A percentile compares a stretch with the other conserved stretches of the same genome.
phyloP scores from a whole-genome alignment of 1,140 invertebrate species.

The Trinorchestia longiramus region DNA sequence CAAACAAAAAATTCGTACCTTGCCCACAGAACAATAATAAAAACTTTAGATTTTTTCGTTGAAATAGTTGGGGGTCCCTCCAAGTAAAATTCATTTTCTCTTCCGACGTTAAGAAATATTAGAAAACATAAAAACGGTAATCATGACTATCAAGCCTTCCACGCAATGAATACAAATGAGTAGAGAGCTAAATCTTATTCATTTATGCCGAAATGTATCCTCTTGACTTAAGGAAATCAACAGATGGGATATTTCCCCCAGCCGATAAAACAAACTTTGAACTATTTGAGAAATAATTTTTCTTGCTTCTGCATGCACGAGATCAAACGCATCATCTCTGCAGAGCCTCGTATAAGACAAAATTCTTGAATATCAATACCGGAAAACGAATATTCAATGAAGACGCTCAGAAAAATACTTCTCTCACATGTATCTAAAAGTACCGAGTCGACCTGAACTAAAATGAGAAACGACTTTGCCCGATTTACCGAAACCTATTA shows the following conservation, averaged over 20 bases:
- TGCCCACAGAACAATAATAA: not conserved
- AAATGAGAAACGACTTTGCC: not conserved
- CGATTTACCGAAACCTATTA: not conserved
- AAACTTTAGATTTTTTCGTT: not conserved
- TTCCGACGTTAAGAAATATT: not conserved
- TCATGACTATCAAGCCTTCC: not conserved
- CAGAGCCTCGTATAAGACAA: not conserved
- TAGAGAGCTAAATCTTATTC: not conserved
- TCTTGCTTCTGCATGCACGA: not conserved
- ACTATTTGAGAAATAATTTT: not conserved
- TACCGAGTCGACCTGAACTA: not conserved
- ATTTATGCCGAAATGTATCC: not conserved
- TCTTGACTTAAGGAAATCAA: not conserved
- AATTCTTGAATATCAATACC: not conserved
- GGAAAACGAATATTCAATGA: not conserved
- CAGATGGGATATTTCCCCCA: not conserved
- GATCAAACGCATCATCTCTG: not conserved
- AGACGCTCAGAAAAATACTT: not conserved
- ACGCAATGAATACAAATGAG: conserved; percentile 22
- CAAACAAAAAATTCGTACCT: not conserved
- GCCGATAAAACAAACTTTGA: not conserved
- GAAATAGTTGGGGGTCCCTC: not conserved
- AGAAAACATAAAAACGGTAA: not conserved
- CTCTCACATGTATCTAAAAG: not conserved
- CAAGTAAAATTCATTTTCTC: not conserved